These are phyloP conservation scores for Odontesthes bonariensis DNA, from an alignment of 2,113 vertebrate genomes.

Conservation along the genomic window DNA sequence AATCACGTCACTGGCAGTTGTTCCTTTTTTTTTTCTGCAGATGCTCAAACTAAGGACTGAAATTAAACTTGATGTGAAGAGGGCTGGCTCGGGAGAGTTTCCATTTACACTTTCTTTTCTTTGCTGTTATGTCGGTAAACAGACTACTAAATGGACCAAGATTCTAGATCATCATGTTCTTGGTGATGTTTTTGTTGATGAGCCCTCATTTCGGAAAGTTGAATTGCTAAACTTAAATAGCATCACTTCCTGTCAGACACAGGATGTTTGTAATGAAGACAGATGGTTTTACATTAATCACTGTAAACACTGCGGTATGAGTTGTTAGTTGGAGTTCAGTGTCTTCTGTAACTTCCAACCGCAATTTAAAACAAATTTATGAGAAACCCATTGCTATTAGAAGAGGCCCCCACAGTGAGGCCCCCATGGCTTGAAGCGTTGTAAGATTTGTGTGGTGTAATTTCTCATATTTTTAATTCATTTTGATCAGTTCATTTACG, in stretches of 20 bases:
- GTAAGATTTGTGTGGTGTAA: not conserved
- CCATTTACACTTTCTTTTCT: slow-evolving; percentile 64
- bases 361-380: not conserved
- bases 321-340: not conserved
- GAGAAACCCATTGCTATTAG: not conserved
- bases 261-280: not conserved
- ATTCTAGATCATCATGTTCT: not conserved
- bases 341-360: not conserved
- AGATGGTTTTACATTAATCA: not conserved
- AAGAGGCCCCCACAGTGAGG: not conserved
- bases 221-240: not conserved
- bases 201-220: not conserved
- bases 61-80: slow-evolving; percentile 89
- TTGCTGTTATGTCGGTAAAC: not conserved
- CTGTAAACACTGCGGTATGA: slow-evolving; percentile 1
- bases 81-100: slow-evolving; percentile 84
- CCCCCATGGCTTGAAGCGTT: too few species aligned
- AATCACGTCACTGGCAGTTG: slow-evolving; percentile 87
- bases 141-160: not conserved
- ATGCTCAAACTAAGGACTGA: slow-evolving; percentile 81
- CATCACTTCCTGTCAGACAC: slow-evolving; percentile 3
- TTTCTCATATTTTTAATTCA: not conserved
- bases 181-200: slow-evolving; percentile 13
- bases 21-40: slow-evolving; percentile 79
- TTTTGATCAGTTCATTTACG: not conserved